These are phyloP conservation scores for Blennius ocellaris DNA, from an alignment of 2,113 vertebrate species.

Conservation along the genomic window DNA sequence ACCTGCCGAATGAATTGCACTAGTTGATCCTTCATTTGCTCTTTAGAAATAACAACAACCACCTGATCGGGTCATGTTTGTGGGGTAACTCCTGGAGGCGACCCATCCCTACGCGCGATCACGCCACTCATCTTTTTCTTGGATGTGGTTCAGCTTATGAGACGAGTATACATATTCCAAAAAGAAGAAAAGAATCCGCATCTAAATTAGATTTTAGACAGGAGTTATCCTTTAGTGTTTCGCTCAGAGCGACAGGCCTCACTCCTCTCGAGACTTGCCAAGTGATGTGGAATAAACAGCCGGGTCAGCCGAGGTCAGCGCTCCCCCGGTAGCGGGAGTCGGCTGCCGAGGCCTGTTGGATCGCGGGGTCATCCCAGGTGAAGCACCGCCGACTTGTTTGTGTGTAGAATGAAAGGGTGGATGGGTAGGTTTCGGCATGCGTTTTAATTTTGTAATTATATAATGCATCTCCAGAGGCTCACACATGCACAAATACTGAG, in stretches of 20 bases:
- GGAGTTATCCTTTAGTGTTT: background rate
- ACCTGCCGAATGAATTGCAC: too few relatives aligned
- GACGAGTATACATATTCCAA: too few relatives aligned
- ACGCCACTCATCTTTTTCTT: too few relatives aligned
- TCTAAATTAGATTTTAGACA: too few relatives aligned
- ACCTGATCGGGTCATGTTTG: too few relatives aligned
- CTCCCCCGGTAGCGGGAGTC: conserved; percentile 12
- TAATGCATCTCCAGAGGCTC: conserved; percentile 41
- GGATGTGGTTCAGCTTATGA: too few relatives aligned
- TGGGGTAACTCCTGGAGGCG: too few relatives aligned
- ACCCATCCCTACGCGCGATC: too few relatives aligned
- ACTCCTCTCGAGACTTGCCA: background rate
- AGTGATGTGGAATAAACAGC: conserved; percentile 22
- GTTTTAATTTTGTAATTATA: conserved; percentile 55
- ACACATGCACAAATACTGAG: conserved; percentile 31
- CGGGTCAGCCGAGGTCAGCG: conserved; percentile 34
- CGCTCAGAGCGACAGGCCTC: background rate
- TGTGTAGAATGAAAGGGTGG: conserved; percentile 29
- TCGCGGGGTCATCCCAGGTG: conserved; percentile 24
- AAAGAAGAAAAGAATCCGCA: too few relatives aligned
- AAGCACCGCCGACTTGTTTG: conserved; percentile 19
- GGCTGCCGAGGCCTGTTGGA: conserved; percentile 29
- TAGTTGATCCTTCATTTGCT: too few relatives aligned
- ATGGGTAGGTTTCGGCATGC: conserved; percentile 15
- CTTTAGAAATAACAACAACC: too few relatives aligned